Conservation (phyloP, 2,113 vertebrate species). For the Connochaetes taurinus region DNA sequence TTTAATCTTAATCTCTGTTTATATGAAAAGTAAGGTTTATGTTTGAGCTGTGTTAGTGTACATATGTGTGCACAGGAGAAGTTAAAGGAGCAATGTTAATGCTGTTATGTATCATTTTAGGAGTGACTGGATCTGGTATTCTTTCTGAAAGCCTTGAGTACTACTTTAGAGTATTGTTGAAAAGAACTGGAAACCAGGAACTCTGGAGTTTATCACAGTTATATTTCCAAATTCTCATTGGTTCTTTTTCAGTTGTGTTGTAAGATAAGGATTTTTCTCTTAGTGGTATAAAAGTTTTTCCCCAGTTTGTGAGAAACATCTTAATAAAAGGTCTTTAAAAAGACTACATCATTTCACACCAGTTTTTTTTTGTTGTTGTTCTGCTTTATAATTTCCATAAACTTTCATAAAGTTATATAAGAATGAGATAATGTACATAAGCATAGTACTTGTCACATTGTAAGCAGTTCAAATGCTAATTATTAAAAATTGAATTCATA, state of each 20-base stretch:
- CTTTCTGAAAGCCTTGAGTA: not conserved
- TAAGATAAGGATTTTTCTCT: constrained; percentile 43
- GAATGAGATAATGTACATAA: not conserved
- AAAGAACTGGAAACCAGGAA: not conserved
- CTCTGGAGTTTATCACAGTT: not conserved
- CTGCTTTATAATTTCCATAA: not conserved
- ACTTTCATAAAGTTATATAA: not conserved
- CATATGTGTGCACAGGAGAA: not conserved
- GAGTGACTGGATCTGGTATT: not conserved
- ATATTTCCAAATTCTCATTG: not conserved
- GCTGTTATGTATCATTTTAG: not conserved
- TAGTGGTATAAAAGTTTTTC: constrained; percentile 5
- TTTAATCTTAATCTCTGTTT: constrained; percentile 8
- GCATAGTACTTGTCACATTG: not conserved
- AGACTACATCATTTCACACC: not conserved
- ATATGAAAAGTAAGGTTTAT: not conserved
- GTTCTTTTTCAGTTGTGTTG: constrained; percentile 30
- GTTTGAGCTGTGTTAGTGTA: not conserved
- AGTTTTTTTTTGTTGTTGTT: not conserved
- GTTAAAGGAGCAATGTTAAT: not conserved
- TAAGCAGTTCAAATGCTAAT: not conserved
- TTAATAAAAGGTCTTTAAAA: constrained; percentile 58
- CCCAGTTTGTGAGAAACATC: constrained; percentile 31
- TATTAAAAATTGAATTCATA: constrained; percentile 12
- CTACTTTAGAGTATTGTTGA: not conserved